Base-by-base conservation (phyloP, 2,113 vertebrate genomes). In the Xenopus laevis region DNA sequence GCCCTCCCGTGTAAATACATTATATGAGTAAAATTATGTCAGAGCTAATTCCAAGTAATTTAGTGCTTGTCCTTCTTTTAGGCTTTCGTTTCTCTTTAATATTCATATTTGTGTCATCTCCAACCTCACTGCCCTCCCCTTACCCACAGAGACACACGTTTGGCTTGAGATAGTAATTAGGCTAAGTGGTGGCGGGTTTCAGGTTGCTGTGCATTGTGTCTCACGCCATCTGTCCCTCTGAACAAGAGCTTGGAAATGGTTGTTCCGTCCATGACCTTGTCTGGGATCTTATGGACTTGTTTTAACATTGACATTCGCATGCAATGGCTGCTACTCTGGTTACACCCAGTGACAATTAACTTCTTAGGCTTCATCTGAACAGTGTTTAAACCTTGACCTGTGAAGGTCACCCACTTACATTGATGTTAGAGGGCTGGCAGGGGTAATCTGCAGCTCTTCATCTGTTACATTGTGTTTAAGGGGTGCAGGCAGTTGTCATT, bases 161-260 rank as follows among this genome's bases (percentile, higher is more conserved):
- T 45, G 63, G 52, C 46, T 68, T 68, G 58, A 61, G 46, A 47
- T 58, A 68, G 21, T 68, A 75, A 75, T 75, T 75, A 75, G 73
- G 18, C 12, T 75, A 69, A 75, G 73, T 75, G 73, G 57, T 16
- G 45, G 73, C 23, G n/a, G 72, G 73, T 75, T 67, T 75, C 73
- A 75, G 45, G 73, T 75, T 75, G 57, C 73, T 63, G n/a, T 55
- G 73, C 65, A 68, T 75, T 75, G 73, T 74, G 73, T 74, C 27
- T 69, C 59, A 62, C 62, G 57, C 73, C 73, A 75, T 75, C 73
- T 75, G 73, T 68, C 65, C 65, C 12, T 50, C 30, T 60, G n/a
- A 75, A 75, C 73, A 75, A 68, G 73, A 75, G 73, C 23, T 45
- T 75, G 44, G 23, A 52, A 23, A 45, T n/a, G 57, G 65, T 53